Conservation (phyloP, 1,140 invertebrate species). For the Drosophila bocki region DNA sequence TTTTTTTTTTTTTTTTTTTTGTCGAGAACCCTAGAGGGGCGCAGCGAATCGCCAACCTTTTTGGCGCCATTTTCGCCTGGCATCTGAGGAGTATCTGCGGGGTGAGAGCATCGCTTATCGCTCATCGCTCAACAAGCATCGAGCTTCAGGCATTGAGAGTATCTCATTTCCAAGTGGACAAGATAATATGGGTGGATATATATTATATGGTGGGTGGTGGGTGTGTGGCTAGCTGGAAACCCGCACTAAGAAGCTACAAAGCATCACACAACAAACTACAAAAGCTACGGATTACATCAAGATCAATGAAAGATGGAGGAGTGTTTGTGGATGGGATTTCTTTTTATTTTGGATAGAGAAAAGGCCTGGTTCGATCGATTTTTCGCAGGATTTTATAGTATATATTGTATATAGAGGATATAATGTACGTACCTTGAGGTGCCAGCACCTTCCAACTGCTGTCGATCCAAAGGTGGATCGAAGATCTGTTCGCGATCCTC, state of each 20-base stretch:
- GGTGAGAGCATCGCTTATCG: slow-evolving; percentile 14
- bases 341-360: slow-evolving; percentile 19
- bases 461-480: slow-evolving; percentile 84
- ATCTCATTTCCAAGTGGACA: slow-evolving; percentile 27
- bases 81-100: slow-evolving; percentile 10
- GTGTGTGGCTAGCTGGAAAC: slow-evolving; percentile 20
- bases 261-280: slow-evolving; percentile 60
- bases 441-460: slow-evolving; percentile 85
- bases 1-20: not conserved
- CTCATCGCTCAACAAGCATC: slow-evolving; percentile 2
- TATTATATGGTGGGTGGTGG: slow-evolving; percentile 3
- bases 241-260: slow-evolving; percentile 52
- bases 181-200: not conserved
- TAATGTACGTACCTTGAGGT: slow-evolving; percentile 81
- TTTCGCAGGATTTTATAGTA: slow-evolving; percentile 1
- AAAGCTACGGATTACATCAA: slow-evolving; percentile 49
- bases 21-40: slow-evolving; percentile 32
- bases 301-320: slow-evolving; percentile 47
- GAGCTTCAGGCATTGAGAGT: not conserved
- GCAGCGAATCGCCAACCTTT: slow-evolving; percentile 45
- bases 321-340: slow-evolving; percentile 1
- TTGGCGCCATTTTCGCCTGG: slow-evolving; percentile 61
- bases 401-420: not conserved
- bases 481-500: slow-evolving; percentile 85
- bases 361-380: slow-evolving; percentile 10